A percentile compares a stretch with the other conserved stretches of the same genome.
Evolutionary conservation across 2,888 invertebrate genomes (phyloP).

Genomic region (Leptarthrus brevirostris): DNA sequence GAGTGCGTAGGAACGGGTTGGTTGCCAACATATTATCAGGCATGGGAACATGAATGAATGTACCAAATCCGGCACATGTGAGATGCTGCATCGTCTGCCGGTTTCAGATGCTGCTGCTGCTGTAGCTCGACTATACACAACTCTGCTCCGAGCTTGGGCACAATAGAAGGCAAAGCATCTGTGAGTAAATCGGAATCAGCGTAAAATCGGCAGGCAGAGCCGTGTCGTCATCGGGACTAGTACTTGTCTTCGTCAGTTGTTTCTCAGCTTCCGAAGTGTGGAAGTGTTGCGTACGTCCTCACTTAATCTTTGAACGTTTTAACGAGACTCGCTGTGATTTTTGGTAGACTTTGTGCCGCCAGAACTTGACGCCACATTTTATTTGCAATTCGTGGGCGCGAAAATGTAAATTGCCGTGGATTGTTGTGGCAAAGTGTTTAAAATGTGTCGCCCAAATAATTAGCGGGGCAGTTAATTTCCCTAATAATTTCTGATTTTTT

Average conservation of each 20-base stretch:
- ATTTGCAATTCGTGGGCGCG: conserved; percentile 26
- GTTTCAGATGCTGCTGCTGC: not conserved
- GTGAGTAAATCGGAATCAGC: not conserved
- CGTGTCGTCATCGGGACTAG: not conserved
- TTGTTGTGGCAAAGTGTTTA: not conserved
- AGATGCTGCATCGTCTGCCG: not conserved
- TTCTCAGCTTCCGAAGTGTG: not conserved
- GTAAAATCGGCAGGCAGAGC: conserved; percentile 2
- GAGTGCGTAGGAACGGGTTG: not conserved
- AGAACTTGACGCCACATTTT: conserved; percentile 22
- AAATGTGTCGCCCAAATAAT: not conserved
- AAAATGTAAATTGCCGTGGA: conserved; percentile 25
- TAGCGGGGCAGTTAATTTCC: not conserved
- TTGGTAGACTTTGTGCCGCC: conserved; percentile 36
- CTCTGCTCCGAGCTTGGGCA: conserved; percentile 1
- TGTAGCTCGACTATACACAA: conserved; percentile 17
- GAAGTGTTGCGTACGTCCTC: not conserved
- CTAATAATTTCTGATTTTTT: not conserved
- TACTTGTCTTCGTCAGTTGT: not conserved
- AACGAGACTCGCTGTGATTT: conserved; percentile 24
- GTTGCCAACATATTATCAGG: not conserved
- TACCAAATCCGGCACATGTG: not conserved
- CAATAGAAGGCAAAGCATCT: not conserved
- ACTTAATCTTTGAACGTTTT: not conserved
- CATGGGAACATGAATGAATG: conserved; percentile 26